Conservation (phyloP, 2,797 vertebrate species). For the Sciurus carolinensis region DNA sequence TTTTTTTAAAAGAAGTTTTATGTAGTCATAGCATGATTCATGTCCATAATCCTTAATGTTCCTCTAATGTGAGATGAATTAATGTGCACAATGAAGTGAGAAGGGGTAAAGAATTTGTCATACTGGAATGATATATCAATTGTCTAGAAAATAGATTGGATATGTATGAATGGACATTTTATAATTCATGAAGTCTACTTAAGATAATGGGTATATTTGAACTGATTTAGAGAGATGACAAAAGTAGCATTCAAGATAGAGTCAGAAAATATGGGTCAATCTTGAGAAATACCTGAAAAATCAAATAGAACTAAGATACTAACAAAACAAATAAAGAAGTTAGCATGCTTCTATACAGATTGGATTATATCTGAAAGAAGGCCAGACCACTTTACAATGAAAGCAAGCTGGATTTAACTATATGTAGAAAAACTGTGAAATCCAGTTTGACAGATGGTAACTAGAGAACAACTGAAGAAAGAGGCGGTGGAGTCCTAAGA, state of each 20-base stretch:
- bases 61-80: neutral
- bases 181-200: constrained; percentile 10
- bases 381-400: constrained; percentile 42
- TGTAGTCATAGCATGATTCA: neutral
- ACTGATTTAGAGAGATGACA: neutral
- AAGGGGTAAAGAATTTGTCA: neutral
- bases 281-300: constrained; percentile 44
- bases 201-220: constrained; percentile 11
- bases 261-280: neutral
- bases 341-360: constrained; percentile 28
- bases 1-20: constrained; percentile 6
- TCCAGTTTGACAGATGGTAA: constrained; percentile 17
- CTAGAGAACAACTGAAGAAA: neutral
- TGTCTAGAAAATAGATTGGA: neutral
- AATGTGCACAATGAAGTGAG: neutral
- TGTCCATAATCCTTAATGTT: neutral
- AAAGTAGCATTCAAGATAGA: constrained; percentile 7
- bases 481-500: neutral
- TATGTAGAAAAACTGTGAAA: constrained; percentile 32
- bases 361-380: constrained; percentile 15
- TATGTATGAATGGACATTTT: neutral
- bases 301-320: neutral
- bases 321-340: neutral
- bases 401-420: constrained; percentile 5
- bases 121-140: neutral